Percentiles rank a stretch among this genome's conserved stretches.
Evolutionary conservation across 2,797 vertebrate species (phyloP).

Genomic region (Psittacula derbiana): DNA sequence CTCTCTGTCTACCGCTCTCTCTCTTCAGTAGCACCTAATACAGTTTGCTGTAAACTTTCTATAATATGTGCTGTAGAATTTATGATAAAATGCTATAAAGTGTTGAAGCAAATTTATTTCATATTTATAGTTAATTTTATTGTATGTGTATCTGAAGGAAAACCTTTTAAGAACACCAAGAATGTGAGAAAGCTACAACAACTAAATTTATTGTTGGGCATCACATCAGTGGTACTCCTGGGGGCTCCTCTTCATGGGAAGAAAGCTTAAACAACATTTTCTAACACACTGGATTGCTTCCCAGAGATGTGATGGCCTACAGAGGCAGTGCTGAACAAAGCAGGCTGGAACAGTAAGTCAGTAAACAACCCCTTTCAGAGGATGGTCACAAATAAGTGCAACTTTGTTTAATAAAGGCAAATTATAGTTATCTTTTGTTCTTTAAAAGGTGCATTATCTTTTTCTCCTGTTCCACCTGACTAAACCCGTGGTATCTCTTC

Average conservation of each 20-base stretch:
- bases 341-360: constrained; percentile 56
- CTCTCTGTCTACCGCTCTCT: not conserved
- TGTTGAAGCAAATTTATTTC: constrained; percentile 72
- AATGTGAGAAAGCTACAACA: constrained; percentile 73
- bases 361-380: constrained; percentile 66
- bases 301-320: constrained; percentile 76
- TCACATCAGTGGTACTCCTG: constrained; percentile 72
- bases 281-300: constrained; percentile 77
- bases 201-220: constrained; percentile 78
- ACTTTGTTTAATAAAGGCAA: constrained; percentile 71
- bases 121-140: constrained; percentile 78
- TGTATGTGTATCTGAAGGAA: constrained; percentile 67
- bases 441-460: constrained; percentile 66
- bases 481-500: constrained; percentile 81
- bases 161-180: constrained; percentile 76
- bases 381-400: constrained; percentile 70
- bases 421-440: constrained; percentile 61
- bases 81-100: constrained; percentile 73
- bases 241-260: constrained; percentile 71
- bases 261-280: constrained; percentile 80
- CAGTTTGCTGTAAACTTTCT: constrained; percentile 67
- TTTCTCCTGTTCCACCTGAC: constrained; percentile 77
- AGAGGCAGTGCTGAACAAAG: constrained; percentile 69
- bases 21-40: constrained; percentile 47
- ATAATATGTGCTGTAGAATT: constrained; percentile 61